Evolutionary conservation across 2,797 vertebrate genomes (phyloP).

Genomic region (Taeniopygia guttata): DNA sequence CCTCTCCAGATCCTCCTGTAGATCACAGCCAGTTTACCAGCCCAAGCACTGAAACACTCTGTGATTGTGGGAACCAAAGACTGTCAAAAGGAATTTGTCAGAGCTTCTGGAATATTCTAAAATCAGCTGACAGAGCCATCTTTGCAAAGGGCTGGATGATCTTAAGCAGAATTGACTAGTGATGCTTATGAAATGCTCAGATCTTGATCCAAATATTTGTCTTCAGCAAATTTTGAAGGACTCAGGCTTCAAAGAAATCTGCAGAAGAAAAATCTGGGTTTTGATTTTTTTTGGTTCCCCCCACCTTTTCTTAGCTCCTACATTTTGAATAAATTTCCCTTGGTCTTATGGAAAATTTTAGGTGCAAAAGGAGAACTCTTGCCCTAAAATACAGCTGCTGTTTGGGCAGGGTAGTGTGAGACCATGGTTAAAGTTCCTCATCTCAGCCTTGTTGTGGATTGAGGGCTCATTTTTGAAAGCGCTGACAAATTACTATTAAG

Average conservation of each 20-base stretch:
- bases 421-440: not conserved
- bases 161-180: constrained; percentile 14
- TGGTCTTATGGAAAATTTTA: not conserved
- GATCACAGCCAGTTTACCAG: not conserved
- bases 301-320: not conserved
- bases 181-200: not conserved
- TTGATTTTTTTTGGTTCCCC: not conserved
- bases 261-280: not conserved
- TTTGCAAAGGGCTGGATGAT: constrained; percentile 5
- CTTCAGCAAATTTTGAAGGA: constrained; percentile 12
- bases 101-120: constrained; percentile 20
- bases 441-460: not conserved
- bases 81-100: not conserved
- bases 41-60: not conserved
- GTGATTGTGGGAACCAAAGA: not conserved
- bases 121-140: constrained; percentile 17
- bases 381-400: not conserved
- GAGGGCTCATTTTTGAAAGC: not conserved
- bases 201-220: constrained; percentile 16
- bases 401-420: not conserved
- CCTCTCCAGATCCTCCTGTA: not conserved
- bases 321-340: not conserved
- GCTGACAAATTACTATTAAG: not conserved
- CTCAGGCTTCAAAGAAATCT: not conserved
- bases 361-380: not conserved